Conservation (phyloP, 2,113 vertebrate species). For the Solenodon paradoxus region DNA sequence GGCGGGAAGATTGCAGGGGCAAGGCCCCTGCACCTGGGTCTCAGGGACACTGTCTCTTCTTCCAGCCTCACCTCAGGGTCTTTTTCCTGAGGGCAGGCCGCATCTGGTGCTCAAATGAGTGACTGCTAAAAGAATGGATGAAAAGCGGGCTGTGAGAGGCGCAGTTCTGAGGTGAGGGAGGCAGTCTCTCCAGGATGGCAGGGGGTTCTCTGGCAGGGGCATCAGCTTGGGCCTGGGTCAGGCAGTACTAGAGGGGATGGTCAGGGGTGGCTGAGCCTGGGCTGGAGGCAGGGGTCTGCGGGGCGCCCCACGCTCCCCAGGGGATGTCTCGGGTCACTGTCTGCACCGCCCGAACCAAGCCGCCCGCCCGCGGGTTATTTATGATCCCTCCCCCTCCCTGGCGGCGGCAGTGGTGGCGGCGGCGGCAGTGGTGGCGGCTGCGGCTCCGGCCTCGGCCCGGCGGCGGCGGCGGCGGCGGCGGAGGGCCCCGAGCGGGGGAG, state of each 20-base stretch:
- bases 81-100: neutral
- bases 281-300: conserved; percentile 1
- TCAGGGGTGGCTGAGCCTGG: neutral
- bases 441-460: conserved; percentile 29
- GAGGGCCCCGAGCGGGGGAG: conserved; percentile 65
- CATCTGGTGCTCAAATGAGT: conserved; percentile 15
- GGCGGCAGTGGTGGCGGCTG: neutral
- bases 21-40: neutral
- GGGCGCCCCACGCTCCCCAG: conserved; percentile 20
- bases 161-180: neutral
- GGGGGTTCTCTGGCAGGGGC: neutral
- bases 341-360: neutral
- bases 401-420: neutral
- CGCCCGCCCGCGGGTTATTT: conserved; percentile 64
- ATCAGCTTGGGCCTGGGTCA: neutral
- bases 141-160: neutral
- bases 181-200: neutral
- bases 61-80: neutral
- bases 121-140: conserved; percentile 26
- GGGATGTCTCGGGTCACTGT: conserved; percentile 65
- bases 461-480: conserved; percentile 38
- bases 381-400: conserved; percentile 59
- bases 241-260: neutral
- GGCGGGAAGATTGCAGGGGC: neutral
- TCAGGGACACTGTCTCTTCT: neutral